Base-by-base conservation (phyloP, 2,797 vertebrate genomes). In the Gallinago stenura region DNA sequence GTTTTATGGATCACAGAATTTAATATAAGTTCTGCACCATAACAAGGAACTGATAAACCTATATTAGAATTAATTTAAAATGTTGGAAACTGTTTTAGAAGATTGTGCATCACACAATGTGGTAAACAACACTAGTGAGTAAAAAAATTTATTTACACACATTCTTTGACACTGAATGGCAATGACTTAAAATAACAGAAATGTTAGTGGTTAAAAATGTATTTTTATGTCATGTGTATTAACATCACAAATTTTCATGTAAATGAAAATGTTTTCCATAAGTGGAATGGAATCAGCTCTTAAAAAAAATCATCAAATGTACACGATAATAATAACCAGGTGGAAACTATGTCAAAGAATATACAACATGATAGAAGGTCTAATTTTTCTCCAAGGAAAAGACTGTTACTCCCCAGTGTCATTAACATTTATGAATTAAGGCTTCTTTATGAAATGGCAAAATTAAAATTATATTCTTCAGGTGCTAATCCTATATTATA, bases 1-100 rank as follows among this genome's bases (percentile, higher is more conserved):
- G 90, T 98, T 98, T 98, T 98, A 98, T 98, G 98, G 98, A 98
- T 98, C 98, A 98, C 97, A 96, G 98, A 97, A 98, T 98, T 98
- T 98, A 98, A 98, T 98, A 97, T 97, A 98, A 98, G 98, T 98
- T 98, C 98, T 98, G 97, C 97, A 98, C 97, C 97, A 98, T 98
- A 98, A 98, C 98, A 98, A 98, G 97, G 8, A 87, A 97, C 98
- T 98, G 98, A 98, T 98, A 98, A 98, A 98, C 98, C 97, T 98
- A 96, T 98, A 98, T 98, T 97, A 98, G 97, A 98, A 98, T 98
- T 98, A 98, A 98, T 98, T 98, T 98, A 97, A 98, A 98, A 97
- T 97, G 97, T 96, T 97, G 73, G 95, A 97, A 98, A 97, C 82
- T 97, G 91, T 97, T 98, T 98, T 97, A 97, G 94, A 97, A 98